Percentiles rank a stretch among this genome's conserved stretches.
Evolutionary conservation across 64 coral and sea anemone species (phyloP).

Genomic region (Catalaphyllia jardinei): DNA sequence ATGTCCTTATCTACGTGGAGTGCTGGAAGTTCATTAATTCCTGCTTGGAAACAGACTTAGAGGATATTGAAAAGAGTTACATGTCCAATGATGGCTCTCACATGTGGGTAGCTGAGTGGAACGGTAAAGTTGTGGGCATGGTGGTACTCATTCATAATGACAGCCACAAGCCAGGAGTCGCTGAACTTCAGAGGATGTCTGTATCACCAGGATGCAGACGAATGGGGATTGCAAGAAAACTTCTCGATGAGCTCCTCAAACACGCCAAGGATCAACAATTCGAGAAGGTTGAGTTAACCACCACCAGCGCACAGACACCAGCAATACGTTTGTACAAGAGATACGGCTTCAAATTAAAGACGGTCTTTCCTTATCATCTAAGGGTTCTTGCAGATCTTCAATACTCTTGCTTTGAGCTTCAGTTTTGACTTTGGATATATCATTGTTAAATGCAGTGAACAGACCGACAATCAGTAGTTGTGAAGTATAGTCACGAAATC

Average conservation of each 20-base stretch:
- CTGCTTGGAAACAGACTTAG: slow-evolving; percentile 64
- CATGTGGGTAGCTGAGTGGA: slow-evolving; percentile 74
- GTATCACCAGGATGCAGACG: slow-evolving; percentile 41
- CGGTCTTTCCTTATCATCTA: slow-evolving; percentile 53
- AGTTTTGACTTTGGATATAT: not conserved
- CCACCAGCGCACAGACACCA: slow-evolving; percentile 58
- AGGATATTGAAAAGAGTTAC: slow-evolving; percentile 71
- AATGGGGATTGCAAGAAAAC: slow-evolving; percentile 69
- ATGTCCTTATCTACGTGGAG: slow-evolving; percentile 63
- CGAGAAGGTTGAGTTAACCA: slow-evolving; percentile 69
- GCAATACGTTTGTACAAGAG: slow-evolving; percentile 71
- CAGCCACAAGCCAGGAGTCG: slow-evolving; percentile 53
- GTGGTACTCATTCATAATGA: slow-evolving; percentile 48
- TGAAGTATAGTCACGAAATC: no score
- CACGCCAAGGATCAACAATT: slow-evolving; percentile 54
- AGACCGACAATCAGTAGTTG: no score
- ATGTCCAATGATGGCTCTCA: slow-evolving; percentile 53
- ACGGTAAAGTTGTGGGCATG: slow-evolving; percentile 71
- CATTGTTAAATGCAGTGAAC: no score
- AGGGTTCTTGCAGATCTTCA: slow-evolving; percentile 49
- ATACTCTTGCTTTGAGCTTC: slow-evolving; percentile 30
- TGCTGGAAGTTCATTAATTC: slow-evolving; percentile 45
- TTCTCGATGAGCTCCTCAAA: slow-evolving; percentile 43
- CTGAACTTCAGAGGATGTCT: slow-evolving; percentile 77
- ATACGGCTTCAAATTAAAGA: slow-evolving; percentile 34